Base-by-base conservation (phyloP, 2,888 invertebrate species). In the Chrysotoxum bicinctum region DNA sequence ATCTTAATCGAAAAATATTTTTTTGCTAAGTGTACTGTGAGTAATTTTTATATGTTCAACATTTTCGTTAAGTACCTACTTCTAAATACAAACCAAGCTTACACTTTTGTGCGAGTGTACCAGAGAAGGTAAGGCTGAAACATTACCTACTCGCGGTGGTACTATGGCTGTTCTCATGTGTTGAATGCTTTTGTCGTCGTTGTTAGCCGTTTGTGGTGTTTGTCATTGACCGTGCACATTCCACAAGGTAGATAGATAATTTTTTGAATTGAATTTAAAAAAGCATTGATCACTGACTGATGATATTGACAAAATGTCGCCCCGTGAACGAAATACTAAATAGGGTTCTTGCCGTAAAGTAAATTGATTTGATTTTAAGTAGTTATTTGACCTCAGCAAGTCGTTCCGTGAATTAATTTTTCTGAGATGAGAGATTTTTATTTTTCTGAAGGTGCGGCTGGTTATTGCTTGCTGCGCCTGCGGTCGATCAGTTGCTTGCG, bases 241-340 rank as follows among this genome's bases (percentile, higher is more conserved):
- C 87, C 88, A 87, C 87, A 88, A 89, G 89, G 88, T 87, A 85
- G 72, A 40, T 50, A 77, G 62, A 80, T 85, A 73, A 12, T 35
- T 32, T 78, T 52, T 90, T 90, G 90, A 91, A 91, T 90, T 89
- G 89, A 91, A 89, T 89, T 80, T 90, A 89, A 90, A 90, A 90
- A 89, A 90, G 90, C 91, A 90, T 90, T 91, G 90, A 90, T 89
- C 89, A 88, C 88, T 88, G 89, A 89, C 89, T 90, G 90, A 85
- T 85, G 85, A 90, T 91, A 90, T 91, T 91, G 91, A 91, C 91
- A 90, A 91, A 91, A 91, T 91, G 91, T 91, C 91, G 90, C 90
- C 90, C 90, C 90, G 90, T 91, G 91, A 88, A 88, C 88, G 88
- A 90, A 90, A 90, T 91, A 81, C 62, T 85, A 85, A 85, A 76